Base-by-base conservation (phyloP, 1,140 invertebrate species). In the Callitettix versicolor region DNA sequence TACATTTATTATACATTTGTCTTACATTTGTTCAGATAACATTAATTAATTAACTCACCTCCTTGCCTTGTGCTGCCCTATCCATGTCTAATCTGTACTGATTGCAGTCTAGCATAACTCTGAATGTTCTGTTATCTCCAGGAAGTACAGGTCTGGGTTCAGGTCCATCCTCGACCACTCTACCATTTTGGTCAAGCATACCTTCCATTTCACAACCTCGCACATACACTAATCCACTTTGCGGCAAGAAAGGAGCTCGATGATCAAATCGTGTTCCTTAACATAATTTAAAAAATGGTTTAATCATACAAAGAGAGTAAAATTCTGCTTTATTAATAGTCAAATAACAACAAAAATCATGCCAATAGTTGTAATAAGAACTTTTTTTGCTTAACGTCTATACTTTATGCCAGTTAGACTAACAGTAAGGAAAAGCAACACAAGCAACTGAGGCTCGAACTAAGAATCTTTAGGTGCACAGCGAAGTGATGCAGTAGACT, bases 201-300 rank as follows among this genome's bases (percentile, higher is more conserved):
- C 96, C 96, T 73, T 99, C 95, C 20, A 99, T 84, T 73, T 99
- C 97, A 74, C 97, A 99, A 0, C 97, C 97, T 36, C 97, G 76
- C 0, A 99, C 92, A 67, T 84, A 91, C 0, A 82, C 79, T 43
- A 99, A 74, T 1, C 95, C 93, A 34, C 95, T 89, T 77, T 96
- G 91, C 1, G 88, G 82, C 42, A 92, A 77, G 67, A 97, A 95
- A 7, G 89, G 84, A 42, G 85, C 72, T 59, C 86, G 81, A 58
- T 84, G 81, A 65, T 87, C 84, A 64, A 88, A 91, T 66, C 84
- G 84, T 0, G 87, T 88, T 50, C 84, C 82, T 82, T 62, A 11
- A n/a, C n/a, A n/a, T n/a, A n/a, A 66, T 49, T 46, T 41, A 71
- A 73, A 7, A 64, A 67, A 38, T 40, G 12, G 33, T 7, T 34